Evolutionary conservation across 1,140 invertebrate genomes (phyloP), one percentile per base, ranked within the genome.

Genomic region (Agrypnia vestita): DNA sequence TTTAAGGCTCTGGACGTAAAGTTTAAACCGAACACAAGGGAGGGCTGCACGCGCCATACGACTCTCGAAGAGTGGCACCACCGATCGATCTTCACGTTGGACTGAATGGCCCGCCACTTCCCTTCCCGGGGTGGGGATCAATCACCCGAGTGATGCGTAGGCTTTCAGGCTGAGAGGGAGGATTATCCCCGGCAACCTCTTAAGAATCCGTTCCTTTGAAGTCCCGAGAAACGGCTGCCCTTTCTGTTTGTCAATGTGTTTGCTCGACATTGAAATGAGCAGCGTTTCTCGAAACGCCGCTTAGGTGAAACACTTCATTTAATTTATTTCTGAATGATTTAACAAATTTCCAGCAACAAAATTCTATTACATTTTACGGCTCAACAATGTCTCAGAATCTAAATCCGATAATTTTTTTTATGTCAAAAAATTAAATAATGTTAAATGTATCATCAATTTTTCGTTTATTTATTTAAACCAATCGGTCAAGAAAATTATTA

Each of bases 201-300:
- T 49, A 49, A 69, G 44, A n/a, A 17, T 43, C 61, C 43, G 12
- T 6, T 17, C n/a, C 64, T 69, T 69, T 69, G 64, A 69, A 69
- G 64, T 69, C 44, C 64, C 43, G n/a, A 21, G 44, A 35, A 35
- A n/a, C n/a, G 44, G 43, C 64, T 19, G n/a, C 64, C 43, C 64
- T 46, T 35, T 69, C 44, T 49, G 64, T 69, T 69, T 69, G 64
- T 69, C 64, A 69, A 69, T 69, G 44, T 69, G 64, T 47, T 69
- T 69, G 64, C 44, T 47, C 43, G 64, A 69, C 64, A 47, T 69
- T 47, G 64, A 69, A 69, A 69, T 69, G 64, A 69, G 44, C 64
- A 69, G 15, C 64, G 64, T 69, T 69, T 43, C 9, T 69, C 46
- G 44, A 46, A 69, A 17, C 35, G 19, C 61, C 25, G 13, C 25